These are phyloP conservation scores for Anarhynchus alexandrinus DNA, from an alignment of 2,113 vertebrate species.

Conservation along the genomic window DNA sequence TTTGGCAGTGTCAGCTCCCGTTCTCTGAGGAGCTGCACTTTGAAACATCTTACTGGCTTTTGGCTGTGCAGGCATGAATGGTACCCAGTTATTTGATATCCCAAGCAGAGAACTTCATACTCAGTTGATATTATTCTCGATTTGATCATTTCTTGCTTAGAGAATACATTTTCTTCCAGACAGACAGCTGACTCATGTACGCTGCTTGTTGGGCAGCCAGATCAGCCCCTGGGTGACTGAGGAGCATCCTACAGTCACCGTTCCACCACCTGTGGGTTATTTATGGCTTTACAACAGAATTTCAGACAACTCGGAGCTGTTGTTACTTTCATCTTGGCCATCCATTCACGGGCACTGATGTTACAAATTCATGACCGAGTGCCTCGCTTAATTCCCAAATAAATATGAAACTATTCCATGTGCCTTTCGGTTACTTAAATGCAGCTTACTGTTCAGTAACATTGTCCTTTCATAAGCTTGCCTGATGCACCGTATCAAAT, in stretches of 20 bases:
- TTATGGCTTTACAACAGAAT: not conserved
- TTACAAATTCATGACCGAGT: not conserved
- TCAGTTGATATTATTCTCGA: not conserved
- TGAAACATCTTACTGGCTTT: not conserved
- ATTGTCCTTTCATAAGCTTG: not conserved
- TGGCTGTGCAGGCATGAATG: not conserved
- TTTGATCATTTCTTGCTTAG: not conserved
- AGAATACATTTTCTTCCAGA: not conserved
- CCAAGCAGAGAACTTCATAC: not conserved
- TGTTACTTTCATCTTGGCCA: not conserved
- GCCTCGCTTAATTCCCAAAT: not conserved
- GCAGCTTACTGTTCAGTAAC: not conserved
- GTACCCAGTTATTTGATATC: not conserved
- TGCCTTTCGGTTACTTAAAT: not conserved
- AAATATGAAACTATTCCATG: not conserved
- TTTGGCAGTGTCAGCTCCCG: not conserved
- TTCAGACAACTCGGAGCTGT: not conserved
- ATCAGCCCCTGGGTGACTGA: not conserved
- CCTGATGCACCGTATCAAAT: not conserved
- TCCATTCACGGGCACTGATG: not conserved
- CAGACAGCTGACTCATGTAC: not conserved
- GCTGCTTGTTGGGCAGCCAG: not conserved
- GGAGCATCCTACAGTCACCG: rapidly evolving
- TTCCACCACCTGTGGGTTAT: rapidly evolving
- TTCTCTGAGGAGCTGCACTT: not conserved